These are phyloP conservation scores for Sphaerodactylus townsendi DNA, from an alignment of 2,113 vertebrate species.

Conservation along the genomic window DNA sequence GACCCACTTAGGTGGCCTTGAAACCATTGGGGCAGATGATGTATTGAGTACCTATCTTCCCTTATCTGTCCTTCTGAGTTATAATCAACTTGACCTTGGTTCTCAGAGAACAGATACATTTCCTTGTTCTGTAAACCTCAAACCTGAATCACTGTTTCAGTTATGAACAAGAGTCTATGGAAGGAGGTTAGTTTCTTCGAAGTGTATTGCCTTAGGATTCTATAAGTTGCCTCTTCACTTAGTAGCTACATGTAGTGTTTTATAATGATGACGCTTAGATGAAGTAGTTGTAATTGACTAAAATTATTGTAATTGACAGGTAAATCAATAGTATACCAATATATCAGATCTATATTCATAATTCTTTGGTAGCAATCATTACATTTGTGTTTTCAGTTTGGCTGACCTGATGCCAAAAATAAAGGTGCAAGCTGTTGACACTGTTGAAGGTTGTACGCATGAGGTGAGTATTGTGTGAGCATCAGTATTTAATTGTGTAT, in stretches of 20 bases:
- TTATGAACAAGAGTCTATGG: no score
- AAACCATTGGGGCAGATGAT: no score
- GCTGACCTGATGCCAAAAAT: slow-evolving; percentile 94
- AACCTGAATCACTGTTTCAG: no score
- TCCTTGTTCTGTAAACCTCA: no score
- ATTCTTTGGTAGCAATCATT: not conserved
- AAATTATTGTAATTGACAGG: not conserved
- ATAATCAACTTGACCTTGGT: no score
- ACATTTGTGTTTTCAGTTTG: slow-evolving; percentile 72
- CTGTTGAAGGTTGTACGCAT: slow-evolving; percentile 93
- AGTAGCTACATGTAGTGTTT: not conserved
- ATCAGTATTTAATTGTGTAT: accelerated
- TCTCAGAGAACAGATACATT: no score
- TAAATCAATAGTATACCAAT: not conserved
- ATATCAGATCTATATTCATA: not conserved
- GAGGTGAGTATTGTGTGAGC: slow-evolving; percentile 79
- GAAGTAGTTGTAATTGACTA: accelerated
- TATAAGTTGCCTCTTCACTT: not conserved
- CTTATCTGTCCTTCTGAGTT: no score
- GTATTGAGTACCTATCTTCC: no score
- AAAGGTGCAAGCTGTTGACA: slow-evolving; percentile 92
- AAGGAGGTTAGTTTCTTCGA: no score
- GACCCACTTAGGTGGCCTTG: no score
- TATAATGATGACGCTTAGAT: not conserved
- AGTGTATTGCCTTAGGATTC: not conserved